phyloP scores from a whole-genome alignment of 2,113 vertebrate genomes.

The Sinocyclocheilus rhinocerous region DNA sequence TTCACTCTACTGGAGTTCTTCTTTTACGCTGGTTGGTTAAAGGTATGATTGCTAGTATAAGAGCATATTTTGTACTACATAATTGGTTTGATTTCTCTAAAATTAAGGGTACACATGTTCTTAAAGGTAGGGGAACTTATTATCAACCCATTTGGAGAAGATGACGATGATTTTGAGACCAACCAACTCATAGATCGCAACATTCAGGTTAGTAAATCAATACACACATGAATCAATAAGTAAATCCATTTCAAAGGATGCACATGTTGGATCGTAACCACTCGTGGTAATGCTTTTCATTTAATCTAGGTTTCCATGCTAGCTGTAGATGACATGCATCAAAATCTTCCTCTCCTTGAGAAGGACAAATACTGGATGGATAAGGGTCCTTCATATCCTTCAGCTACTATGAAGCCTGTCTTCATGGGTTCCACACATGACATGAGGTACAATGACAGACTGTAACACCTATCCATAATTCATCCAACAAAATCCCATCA shows the following conservation, averaged over 20 bases:
- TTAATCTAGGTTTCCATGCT: constrained; percentile 84
- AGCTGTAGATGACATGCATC: constrained; percentile 88
- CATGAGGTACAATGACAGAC: constrained; percentile 73
- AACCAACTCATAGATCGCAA: constrained; percentile 90
- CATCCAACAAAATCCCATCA: too few species aligned
- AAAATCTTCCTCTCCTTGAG: constrained; percentile 76
- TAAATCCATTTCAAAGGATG: background rate
- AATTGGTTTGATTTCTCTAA: background rate
- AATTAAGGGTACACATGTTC: background rate
- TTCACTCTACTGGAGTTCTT: constrained; percentile 90
- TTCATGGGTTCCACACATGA: constrained; percentile 88
- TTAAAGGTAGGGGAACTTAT: constrained; percentile 86
- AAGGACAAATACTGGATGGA: constrained; percentile 86
- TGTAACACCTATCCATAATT: background rate
- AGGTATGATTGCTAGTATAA: constrained; percentile 68
- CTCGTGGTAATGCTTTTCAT: background rate
- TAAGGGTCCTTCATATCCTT: constrained; percentile 74
- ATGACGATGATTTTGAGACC: constrained; percentile 91
- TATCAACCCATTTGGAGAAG: constrained; percentile 90
- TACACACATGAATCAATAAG: too few species aligned
- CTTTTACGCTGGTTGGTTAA: constrained; percentile 90
- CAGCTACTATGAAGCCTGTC: constrained; percentile 76
- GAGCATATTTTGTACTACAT: background rate
- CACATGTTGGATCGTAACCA: background rate
- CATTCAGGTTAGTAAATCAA: constrained; percentile 76